Evolutionary conservation across 2,113 vertebrate genomes (phyloP).

Genomic region (Colistium nudipinnis): DNA sequence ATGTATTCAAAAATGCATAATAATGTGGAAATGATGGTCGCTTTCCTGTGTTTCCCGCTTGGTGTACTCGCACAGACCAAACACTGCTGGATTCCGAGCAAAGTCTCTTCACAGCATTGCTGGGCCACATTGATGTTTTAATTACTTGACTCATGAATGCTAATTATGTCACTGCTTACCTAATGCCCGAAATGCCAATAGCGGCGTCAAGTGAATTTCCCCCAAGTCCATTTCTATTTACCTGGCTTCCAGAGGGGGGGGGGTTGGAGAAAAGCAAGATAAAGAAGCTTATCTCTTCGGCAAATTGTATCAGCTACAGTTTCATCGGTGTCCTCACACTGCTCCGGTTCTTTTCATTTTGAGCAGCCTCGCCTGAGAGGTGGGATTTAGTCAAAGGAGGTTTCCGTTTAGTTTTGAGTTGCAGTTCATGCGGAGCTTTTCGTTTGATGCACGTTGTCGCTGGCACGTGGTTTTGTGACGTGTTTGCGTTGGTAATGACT

Average conservation of each 20-base stretch:
- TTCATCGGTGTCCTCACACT: background rate
- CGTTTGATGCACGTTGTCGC: background rate
- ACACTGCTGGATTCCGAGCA: conserved; percentile 32
- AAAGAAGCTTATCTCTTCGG: background rate
- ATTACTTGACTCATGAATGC: conserved; percentile 81
- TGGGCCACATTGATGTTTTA: conserved; percentile 78
- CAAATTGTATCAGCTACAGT: background rate
- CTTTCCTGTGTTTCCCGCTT: background rate
- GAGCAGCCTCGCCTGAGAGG: background rate
- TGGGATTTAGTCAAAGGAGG: background rate
- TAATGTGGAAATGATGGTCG: background rate
- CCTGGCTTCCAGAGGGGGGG: background rate
- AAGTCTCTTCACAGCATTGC: conserved; percentile 60
- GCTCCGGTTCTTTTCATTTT: background rate
- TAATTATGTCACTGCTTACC: conserved; percentile 78
- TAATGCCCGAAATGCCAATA: conserved; percentile 79
- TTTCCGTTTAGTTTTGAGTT: background rate
- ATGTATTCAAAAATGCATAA: background rate
- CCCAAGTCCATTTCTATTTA: conserved; percentile 47
- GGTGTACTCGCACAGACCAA: conserved; percentile 17
- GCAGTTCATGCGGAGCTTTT: background rate
- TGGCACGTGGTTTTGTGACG: conserved; percentile 10
- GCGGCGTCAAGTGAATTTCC: conserved; percentile 51
- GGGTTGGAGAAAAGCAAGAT: background rate
- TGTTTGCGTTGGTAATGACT: conserved; percentile 69